phyloP scores from a whole-genome alignment of 30 jellyfish, hydroid and myxozoan species.

The Aurelia sp. region DNA sequence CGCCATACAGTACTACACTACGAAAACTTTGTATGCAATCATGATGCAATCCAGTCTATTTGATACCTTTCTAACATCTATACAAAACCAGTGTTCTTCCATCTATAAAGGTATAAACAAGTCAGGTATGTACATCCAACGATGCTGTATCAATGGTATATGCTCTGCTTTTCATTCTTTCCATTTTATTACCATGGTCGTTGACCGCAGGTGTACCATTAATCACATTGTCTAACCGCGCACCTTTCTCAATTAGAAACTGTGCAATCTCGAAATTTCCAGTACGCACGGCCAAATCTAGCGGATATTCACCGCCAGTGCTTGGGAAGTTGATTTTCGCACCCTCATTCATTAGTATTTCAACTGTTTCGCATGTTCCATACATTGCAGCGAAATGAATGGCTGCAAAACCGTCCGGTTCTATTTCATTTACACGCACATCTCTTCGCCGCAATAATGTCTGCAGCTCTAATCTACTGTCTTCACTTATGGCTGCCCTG shows the following conservation, averaged over 20 bases:
- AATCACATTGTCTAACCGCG: constrained; percentile 69
- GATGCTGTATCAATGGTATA: constrained; percentile 26
- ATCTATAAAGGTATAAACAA: too few species aligned
- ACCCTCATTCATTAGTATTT: constrained; percentile 65
- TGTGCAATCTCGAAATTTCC: constrained; percentile 92
- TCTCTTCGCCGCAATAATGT: constrained; percentile 72
- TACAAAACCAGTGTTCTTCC: too few species aligned
- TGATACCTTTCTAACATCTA: too few species aligned
- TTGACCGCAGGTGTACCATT: constrained; percentile 67
- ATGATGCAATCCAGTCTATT: too few species aligned
- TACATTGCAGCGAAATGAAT: constrained; percentile 86
- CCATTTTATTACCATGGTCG: background rate
- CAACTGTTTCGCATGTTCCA: constrained; percentile 69
- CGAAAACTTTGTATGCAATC: too few species aligned
- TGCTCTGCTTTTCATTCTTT: constrained; percentile 15
- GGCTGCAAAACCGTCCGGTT: constrained; percentile 82
- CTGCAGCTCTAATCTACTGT: constrained; percentile 63
- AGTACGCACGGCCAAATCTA: constrained; percentile 81
- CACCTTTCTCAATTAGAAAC: constrained; percentile 84
- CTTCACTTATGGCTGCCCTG: constrained; percentile 73
- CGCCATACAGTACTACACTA: too few species aligned
- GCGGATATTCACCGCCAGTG: constrained; percentile 69
- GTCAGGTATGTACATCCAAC: too few species aligned
- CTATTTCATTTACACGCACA: constrained; percentile 66
- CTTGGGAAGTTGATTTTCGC: constrained; percentile 76